Percentiles rank a stretch among this genome's conserved stretches.
Conservation (phyloP, 2,888 invertebrate genomes). For the Lapara coniferarum region DNA sequence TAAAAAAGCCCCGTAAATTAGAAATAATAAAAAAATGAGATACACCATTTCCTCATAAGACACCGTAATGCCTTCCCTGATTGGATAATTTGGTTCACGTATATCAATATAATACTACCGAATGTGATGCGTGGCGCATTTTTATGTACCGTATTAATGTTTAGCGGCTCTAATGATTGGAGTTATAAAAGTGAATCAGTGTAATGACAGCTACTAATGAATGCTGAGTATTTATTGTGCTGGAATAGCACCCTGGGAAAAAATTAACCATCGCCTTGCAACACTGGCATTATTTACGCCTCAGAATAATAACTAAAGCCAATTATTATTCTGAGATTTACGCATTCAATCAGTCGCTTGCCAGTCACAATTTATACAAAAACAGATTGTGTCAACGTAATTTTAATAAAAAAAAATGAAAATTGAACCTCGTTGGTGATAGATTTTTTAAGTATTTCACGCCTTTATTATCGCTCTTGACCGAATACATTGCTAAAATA, state of each 20-base stretch:
- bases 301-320: no score
- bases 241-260: not conserved
- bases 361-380: no score
- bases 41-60: not conserved
- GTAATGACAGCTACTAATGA: constrained; percentile 18
- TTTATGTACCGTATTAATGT: constrained; percentile 30
- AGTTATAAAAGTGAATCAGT: constrained; percentile 27
- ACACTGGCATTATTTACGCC: no score
- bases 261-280: not conserved
- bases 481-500: no score
- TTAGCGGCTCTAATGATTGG: constrained; percentile 35
- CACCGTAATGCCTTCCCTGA: constrained; percentile 33
- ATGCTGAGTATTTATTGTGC: constrained; percentile 8
- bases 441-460: no score
- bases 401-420: no score
- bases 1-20: not conserved
- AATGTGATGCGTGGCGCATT: constrained; percentile 38
- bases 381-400: no score
- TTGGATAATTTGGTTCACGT: constrained; percentile 39
- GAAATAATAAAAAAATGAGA: constrained; percentile 11
- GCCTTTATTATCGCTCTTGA: no score
- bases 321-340: no score
- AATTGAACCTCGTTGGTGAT: no score
- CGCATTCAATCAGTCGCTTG: no score
- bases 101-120: constrained; percentile 40